Percentiles rank a stretch among this genome's conserved stretches.
phyloP scores from a whole-genome alignment of 2,797 vertebrate genomes.

The Gallinago nigripennis region DNA sequence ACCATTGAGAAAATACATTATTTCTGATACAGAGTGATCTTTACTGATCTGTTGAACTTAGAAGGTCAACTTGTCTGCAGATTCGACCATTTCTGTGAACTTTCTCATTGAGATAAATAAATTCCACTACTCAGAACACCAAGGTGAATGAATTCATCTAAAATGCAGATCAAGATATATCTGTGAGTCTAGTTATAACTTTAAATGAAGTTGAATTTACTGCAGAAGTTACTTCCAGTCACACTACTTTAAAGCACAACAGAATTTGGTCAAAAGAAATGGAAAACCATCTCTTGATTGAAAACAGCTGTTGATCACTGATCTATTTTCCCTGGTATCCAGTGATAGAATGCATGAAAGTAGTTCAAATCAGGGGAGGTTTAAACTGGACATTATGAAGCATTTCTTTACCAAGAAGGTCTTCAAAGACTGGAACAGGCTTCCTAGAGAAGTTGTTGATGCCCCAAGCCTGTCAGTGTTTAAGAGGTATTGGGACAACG shows the following conservation, averaged over 20 bases:
- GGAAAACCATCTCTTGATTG: not conserved
- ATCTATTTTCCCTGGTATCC: not conserved
- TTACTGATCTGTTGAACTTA: not conserved
- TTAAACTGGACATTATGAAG: not conserved
- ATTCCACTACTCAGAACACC: not conserved
- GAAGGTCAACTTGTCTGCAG: not conserved
- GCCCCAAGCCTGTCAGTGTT: not conserved
- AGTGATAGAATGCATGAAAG: rapidly evolving
- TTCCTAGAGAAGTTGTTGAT: not conserved
- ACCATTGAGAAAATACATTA: not conserved
- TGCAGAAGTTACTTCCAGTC: not conserved
- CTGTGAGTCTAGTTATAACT: not conserved
- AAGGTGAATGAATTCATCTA: not conserved
- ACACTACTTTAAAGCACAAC: not conserved
- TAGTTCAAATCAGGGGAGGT: not conserved
- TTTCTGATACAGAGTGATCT: not conserved
- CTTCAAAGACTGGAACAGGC: not conserved
- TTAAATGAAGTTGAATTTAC: not conserved
- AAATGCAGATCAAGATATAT: not conserved
- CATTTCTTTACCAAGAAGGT: not conserved
- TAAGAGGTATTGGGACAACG: not conserved
- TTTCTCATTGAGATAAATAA: not conserved
- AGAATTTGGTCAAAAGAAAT: not conserved
- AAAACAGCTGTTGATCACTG: not conserved
- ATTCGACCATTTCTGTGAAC: not conserved